Conservation (phyloP, 2,888 invertebrate genomes). For the Synanthedon tipuliformis region DNA sequence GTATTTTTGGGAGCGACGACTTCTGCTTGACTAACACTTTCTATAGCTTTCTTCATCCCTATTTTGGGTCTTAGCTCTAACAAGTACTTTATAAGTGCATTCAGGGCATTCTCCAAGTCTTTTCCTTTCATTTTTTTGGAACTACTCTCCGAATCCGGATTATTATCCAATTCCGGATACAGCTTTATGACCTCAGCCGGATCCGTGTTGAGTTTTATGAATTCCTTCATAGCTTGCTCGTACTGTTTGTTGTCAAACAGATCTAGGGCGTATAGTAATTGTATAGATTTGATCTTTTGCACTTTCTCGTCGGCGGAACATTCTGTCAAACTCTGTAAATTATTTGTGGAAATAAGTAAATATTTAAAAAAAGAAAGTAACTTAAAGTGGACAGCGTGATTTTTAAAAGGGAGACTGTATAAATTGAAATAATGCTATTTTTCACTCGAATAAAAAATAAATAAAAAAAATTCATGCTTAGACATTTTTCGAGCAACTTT, state of each 20-base stretch:
- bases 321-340: constrained; percentile 81
- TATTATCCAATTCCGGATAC: constrained; percentile 87
- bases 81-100: constrained; percentile 91
- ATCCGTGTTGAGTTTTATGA: constrained; percentile 89
- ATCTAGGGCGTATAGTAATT: constrained; percentile 90
- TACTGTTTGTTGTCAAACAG: constrained; percentile 91
- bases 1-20: constrained; percentile 35
- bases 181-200: constrained; percentile 95
- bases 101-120: constrained; percentile 87
- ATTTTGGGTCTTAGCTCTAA: constrained; percentile 77
- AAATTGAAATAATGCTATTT: too few species aligned
- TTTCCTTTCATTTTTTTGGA: constrained; percentile 75
- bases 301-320: constrained; percentile 84
- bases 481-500: too few species aligned
- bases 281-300: constrained; percentile 87
- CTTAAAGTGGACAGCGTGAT: too few species aligned
- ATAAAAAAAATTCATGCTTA: too few species aligned
- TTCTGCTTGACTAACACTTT: constrained; percentile 19
- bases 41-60: constrained; percentile 33
- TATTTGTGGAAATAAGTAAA: background rate
- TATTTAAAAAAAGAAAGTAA: too few species aligned
- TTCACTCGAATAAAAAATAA: too few species aligned
- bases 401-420: constrained; percentile 2
- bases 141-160: constrained; percentile 20
- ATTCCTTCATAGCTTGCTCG: constrained; percentile 91